Evolutionary conservation across 1,140 invertebrate species (phyloP), one percentile per base, ranked within the genome.

Genomic region (Phymorhynchus buccinoides): DNA sequence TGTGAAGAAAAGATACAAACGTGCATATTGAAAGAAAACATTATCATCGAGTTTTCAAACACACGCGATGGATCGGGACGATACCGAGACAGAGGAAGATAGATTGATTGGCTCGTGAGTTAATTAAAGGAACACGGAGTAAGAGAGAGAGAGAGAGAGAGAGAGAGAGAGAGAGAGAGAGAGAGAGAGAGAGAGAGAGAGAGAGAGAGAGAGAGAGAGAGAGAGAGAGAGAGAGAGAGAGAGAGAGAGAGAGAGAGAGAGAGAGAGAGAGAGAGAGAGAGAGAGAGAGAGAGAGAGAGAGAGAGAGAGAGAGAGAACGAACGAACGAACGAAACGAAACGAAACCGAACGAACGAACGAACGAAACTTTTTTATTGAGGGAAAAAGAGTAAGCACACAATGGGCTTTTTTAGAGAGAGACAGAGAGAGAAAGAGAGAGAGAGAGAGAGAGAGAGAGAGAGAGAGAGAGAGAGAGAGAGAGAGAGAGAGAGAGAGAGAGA

Each of bases 241-340:
- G 71, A 14, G 37, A 14, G 37, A 14, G 71, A 14, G 37, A 14
- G 37, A 14, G 71, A 14, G 37, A 14, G 37, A 14, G 71, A 14
- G 37, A 14, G 37, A 14, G 71, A 14, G 37, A 1, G 37, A 1
- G 71, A 73, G 37, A 1, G 37, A 73, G 71, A 73, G 37, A 39
- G 37, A 73, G 71, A 73, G 37, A 39, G 37, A 73, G 71, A 73
- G 37, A 39, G 37, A 73, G 71, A 73, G 37, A 39, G 37, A 73
- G 71, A 73, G 37, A 39, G 37, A 73, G 71, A 73, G 37, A 39
- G 37, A 73, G 71, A 14, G n/a, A 14, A 73, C 12, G 12, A 12
- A 73, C 71, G n/a, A n/a, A n/a, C n/a, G n/a, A n/a, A n/a, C n/a
- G n/a, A n/a, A n/a, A n/a, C n/a, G n/a, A n/a, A n/a, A n/a, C n/a